A percentile compares a stretch with the other conserved stretches of the same genome.
Evolutionary conservation across 2,113 vertebrate genomes (phyloP).

Genomic region (Struthidea cinerea): DNA sequence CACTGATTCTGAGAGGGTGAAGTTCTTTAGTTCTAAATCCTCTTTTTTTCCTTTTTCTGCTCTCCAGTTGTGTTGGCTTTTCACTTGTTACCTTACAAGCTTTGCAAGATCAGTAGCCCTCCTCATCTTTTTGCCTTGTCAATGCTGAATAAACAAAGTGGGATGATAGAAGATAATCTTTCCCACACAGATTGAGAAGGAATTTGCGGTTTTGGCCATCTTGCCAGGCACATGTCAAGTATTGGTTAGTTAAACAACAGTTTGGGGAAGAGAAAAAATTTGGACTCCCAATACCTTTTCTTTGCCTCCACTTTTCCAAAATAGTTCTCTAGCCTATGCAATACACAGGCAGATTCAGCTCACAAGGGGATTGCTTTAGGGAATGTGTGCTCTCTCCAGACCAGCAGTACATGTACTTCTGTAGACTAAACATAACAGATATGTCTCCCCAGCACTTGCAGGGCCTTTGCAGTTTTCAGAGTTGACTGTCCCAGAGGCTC

Average conservation of each 20-base stretch:
- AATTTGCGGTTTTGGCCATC: background rate
- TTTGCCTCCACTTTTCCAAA: background rate
- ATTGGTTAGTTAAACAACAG: background rate
- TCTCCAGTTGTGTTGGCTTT: background rate
- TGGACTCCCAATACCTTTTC: background rate
- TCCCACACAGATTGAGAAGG: background rate
- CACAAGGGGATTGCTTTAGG: background rate
- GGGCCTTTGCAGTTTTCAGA: background rate
- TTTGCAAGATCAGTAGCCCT: background rate
- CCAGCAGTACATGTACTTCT: background rate
- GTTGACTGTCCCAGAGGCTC: background rate
- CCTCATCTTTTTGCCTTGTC: background rate
- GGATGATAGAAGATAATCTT: background rate
- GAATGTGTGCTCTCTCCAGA: background rate
- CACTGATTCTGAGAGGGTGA: background rate
- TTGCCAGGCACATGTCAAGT: conserved; percentile 3
- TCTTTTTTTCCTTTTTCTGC: background rate
- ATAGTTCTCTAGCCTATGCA: background rate
- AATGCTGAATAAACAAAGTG: conserved; percentile 4
- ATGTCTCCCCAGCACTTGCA: background rate
- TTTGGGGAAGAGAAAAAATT: background rate
- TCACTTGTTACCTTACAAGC: background rate
- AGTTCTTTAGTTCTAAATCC: background rate
- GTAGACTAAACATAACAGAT: conserved; percentile 14
- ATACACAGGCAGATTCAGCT: background rate